A percentile compares a stretch with the other conserved stretches of the same genome.
phyloP scores from a whole-genome alignment of 2,888 invertebrate genomes.

The Serripes groenlandicus region DNA sequence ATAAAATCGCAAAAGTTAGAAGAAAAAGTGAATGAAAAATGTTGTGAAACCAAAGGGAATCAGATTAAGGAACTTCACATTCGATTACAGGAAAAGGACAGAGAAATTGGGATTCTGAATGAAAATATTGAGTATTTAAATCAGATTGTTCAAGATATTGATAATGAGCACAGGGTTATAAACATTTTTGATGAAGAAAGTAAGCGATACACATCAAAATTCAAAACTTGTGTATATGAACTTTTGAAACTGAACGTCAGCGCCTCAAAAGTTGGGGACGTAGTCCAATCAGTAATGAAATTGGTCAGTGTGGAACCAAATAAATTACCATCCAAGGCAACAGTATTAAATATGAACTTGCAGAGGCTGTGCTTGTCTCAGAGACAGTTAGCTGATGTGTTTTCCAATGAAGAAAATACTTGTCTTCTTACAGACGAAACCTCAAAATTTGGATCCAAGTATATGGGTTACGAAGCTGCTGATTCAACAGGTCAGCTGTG shows the following conservation, averaged over 20 bases:
- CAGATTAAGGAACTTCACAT: slow-evolving; percentile 10
- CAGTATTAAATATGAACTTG: slow-evolving; percentile 57
- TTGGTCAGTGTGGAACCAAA: slow-evolving; percentile 39
- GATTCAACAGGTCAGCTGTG: slow-evolving; percentile 41
- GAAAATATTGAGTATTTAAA: slow-evolving; percentile 30
- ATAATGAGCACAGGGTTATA: slow-evolving; percentile 10
- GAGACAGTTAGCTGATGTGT: slow-evolving; percentile 44
- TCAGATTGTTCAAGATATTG: slow-evolving; percentile 20
- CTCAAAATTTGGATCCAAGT: slow-evolving; percentile 51
- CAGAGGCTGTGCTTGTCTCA: slow-evolving; percentile 49
- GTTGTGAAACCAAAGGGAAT: slow-evolving; percentile 3
- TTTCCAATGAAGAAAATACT: slow-evolving; percentile 43
- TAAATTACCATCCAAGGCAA: slow-evolving; percentile 35
- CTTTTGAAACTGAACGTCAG: slow-evolving; percentile 42
- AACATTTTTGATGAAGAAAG: slow-evolving; percentile 43
- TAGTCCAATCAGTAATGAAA: slow-evolving; percentile 40
- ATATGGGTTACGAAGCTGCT: slow-evolving; percentile 52
- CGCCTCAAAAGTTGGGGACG: slow-evolving; percentile 46
- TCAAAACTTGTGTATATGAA: slow-evolving; percentile 54
- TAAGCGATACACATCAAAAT: slow-evolving; percentile 22
- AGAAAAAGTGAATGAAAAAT: slow-evolving; percentile 19
- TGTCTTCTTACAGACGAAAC: slow-evolving; percentile 52
- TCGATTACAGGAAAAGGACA: slow-evolving; percentile 8
- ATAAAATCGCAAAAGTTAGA: slow-evolving; percentile 34
- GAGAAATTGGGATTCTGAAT: neutral